Evolutionary conservation across 2,113 vertebrate genomes (phyloP).

Genomic region (Amazona guildingii): DNA sequence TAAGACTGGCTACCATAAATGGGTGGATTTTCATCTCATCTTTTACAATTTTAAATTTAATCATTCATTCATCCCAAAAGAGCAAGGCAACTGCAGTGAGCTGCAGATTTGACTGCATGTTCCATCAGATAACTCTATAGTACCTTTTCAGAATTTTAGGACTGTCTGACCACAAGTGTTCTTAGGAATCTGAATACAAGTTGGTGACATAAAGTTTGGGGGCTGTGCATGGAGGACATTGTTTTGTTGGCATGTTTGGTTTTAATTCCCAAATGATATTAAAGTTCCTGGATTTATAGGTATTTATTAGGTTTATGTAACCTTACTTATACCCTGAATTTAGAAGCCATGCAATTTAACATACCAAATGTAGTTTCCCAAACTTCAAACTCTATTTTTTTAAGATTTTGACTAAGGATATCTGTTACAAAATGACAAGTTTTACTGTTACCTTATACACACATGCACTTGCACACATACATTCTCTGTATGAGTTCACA

Average conservation of each 20-base stretch:
- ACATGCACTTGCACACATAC: no score
- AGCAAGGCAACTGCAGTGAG: neutral
- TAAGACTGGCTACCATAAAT: neutral
- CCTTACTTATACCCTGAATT: neutral
- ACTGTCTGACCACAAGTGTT: neutral
- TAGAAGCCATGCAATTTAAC: neutral
- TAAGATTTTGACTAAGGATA: neutral
- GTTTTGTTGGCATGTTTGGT: neutral
- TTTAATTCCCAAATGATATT: neutral
- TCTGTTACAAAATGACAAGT: neutral
- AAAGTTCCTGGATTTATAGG: neutral
- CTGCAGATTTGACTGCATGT: neutral
- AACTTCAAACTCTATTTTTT: neutral
- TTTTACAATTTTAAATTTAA: neutral
- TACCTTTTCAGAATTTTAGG: neutral
- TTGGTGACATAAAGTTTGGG: neutral
- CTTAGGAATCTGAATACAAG: neutral
- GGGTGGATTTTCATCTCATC: neutral
- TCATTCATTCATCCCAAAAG: neutral
- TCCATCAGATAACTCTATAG: neutral
- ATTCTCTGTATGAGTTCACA: neutral
- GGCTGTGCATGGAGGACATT: neutral
- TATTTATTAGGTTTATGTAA: neutral
- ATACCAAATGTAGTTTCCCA: neutral
- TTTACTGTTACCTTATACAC: neutral